These are phyloP conservation scores for Cryptocheilus praepositus DNA, from an alignment of 2,888 invertebrate genomes.

Conservation along the genomic window DNA sequence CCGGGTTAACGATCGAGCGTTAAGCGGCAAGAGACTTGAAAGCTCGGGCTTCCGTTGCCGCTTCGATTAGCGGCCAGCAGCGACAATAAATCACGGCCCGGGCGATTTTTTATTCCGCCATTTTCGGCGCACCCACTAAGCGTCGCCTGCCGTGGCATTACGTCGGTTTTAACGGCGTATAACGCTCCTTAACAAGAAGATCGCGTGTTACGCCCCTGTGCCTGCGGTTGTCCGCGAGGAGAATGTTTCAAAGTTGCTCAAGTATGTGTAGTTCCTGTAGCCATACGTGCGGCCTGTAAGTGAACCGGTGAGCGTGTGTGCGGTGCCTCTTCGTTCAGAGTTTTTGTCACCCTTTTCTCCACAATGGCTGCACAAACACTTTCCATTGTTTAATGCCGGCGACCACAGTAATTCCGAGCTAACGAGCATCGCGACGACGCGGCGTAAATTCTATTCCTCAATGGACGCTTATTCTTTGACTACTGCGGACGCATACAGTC, in stretches of 20 bases:
- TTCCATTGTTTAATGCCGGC: slow-evolving; percentile 15
- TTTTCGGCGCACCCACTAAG: slow-evolving; percentile 36
- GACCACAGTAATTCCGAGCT: not conserved
- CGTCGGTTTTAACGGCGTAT: slow-evolving; percentile 63
- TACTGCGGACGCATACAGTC: too few relatives aligned
- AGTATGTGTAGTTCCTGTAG: too few relatives aligned
- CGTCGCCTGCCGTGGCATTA: slow-evolving; percentile 44
- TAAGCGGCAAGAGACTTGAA: too few relatives aligned
- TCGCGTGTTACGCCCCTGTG: slow-evolving; percentile 59
- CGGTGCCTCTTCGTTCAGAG: slow-evolving; percentile 30
- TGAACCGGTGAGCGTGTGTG: not conserved
- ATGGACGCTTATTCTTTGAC: too few relatives aligned
- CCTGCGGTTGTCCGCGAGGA: slow-evolving; percentile 40
- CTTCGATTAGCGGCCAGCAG: slow-evolving; percentile 22
- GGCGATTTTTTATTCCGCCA: slow-evolving; percentile 31
- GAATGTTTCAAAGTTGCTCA: too few relatives aligned
- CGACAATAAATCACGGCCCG: slow-evolving; percentile 35
- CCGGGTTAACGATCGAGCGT: too few relatives aligned
- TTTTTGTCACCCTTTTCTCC: slow-evolving; percentile 26
- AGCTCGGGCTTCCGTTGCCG: slow-evolving; percentile 8
- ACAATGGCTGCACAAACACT: slow-evolving; percentile 5
- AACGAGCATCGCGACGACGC: slow-evolving; percentile 7
- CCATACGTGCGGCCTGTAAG: too few relatives aligned
- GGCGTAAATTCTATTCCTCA: too few relatives aligned
- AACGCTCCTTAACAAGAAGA: slow-evolving; percentile 65